phyloP scores from a whole-genome alignment of 2,113 vertebrate genomes.

The Nestor notabilis region DNA sequence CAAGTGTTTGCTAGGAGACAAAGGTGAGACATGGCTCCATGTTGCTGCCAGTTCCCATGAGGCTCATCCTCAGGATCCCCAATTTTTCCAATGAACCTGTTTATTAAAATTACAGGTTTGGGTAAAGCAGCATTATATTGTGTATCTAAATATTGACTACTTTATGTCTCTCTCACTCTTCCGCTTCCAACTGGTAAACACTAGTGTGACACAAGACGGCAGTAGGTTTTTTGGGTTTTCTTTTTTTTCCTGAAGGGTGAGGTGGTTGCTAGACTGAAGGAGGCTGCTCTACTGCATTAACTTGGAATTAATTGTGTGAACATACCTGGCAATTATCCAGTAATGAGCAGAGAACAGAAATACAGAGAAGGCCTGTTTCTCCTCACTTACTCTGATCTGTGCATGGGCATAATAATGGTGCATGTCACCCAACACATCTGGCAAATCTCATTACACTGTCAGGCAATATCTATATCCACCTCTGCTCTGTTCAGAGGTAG shows the following conservation, averaged over 20 bases:
- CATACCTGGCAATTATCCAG: constrained; percentile 53
- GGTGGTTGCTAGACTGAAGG: neutral
- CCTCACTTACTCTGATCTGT: constrained; percentile 21
- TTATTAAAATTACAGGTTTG: neutral
- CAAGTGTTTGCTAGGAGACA: neutral
- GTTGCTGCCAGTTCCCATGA: neutral
- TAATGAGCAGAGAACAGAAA: constrained; percentile 27
- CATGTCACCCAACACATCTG: constrained; percentile 14
- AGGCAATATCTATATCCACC: neutral
- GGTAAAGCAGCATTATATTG: neutral
- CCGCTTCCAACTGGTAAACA: neutral
- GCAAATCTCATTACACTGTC: constrained; percentile 35
- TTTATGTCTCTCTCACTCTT: neutral
- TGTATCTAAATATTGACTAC: neutral
- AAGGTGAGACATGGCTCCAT: neutral
- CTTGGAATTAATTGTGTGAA: constrained; percentile 7
- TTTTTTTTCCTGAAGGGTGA: neutral
- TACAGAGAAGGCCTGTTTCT: constrained; percentile 46
- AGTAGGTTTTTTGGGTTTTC: constrained; percentile 6
- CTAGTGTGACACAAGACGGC: constrained; percentile 5
- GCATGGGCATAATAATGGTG: constrained; percentile 36
- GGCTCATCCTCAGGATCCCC: neutral
- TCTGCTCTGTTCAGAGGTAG: neutral
- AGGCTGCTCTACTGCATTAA: neutral
- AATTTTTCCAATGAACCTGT: neutral